A percentile compares a stretch with the other conserved stretches of the same genome.
Conservation (phyloP, 2,797 vertebrate species). For the Enteromius viviparus region DNA sequence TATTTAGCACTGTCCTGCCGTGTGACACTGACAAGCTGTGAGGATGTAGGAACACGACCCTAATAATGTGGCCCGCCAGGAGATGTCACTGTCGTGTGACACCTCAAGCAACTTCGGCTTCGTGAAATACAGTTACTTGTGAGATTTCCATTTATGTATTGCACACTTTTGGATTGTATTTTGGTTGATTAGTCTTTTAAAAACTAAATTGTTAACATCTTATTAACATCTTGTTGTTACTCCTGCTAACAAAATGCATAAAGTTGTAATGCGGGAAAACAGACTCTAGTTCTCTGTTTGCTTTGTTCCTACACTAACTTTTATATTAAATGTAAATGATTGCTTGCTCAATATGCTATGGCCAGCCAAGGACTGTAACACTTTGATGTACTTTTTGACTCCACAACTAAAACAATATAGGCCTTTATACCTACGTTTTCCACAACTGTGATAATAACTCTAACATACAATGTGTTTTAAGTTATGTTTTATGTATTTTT, state of each 20-base stretch:
- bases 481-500: not conserved
- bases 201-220: not conserved
- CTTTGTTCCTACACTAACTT: not conserved
- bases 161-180: not conserved
- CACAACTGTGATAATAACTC: not conserved
- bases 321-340: not conserved
- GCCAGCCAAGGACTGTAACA: not conserved
- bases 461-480: not conserved
- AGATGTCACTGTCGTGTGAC: conserved; percentile 61
- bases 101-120: conserved; percentile 35
- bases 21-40: not conserved
- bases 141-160: not conserved
- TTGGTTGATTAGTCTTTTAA: not conserved
- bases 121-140: not conserved
- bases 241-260: not conserved
- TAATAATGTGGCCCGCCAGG: conserved; percentile 43
- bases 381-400: not conserved
- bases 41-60: not conserved
- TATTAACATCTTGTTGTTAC: not conserved
- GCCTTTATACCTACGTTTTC: not conserved
- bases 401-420: not conserved
- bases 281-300: not conserved
- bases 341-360: not conserved
- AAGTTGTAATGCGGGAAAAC: not conserved
- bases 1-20: not conserved